Evolutionary conservation across 2,888 invertebrate species (phyloP), one percentile per base, ranked within the genome.

Genomic region (Drosophila vallismaia): DNA sequence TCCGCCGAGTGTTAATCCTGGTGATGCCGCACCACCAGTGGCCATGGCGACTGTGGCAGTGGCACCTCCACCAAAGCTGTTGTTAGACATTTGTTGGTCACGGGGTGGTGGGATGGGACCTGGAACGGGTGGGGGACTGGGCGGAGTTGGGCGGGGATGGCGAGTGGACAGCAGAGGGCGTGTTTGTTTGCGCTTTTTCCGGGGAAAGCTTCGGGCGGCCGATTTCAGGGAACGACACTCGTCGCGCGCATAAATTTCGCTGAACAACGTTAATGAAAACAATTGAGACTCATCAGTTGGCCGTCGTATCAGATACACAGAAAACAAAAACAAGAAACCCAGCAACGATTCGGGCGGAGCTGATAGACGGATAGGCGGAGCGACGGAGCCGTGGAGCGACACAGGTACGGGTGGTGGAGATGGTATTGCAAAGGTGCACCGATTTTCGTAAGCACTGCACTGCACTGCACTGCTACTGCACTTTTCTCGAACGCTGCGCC

Each of bases 221-320:
- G 42, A 42, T 14, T 42, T 42, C 42, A 42, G 42, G 12, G 42
- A 42, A 42, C 36, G 24, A 40, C 19, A 46, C 38, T 51, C 9
- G 40, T 52, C 19, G 69, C 42, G 46, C 48, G 49, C 57, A 40
- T 29, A 33, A 44, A 53, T 19, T 42, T 42, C 10, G 53, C 28
- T 53, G 53, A 19, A 24, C 19, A 44, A 44, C 42, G 55, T 86
- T 79, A 79, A 74, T 86, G 42, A 83, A 83, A 86, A 86, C 74
- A 74, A 83, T 86, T 83, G 74, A 72, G 77, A 64, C 62, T 79
- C 86, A 86, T 86, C 76, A 78, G 69, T 85, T 73, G 67, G 73
- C 79, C 64, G 72, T 72, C 69, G 70, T 62, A 77, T 71, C 75
- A 75, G 76, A 78, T 81, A 78, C 82, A 76, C 75, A 75, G 66